phyloP scores from a whole-genome alignment of 2,888 invertebrate species.

The Toxonevra muliebris region DNA sequence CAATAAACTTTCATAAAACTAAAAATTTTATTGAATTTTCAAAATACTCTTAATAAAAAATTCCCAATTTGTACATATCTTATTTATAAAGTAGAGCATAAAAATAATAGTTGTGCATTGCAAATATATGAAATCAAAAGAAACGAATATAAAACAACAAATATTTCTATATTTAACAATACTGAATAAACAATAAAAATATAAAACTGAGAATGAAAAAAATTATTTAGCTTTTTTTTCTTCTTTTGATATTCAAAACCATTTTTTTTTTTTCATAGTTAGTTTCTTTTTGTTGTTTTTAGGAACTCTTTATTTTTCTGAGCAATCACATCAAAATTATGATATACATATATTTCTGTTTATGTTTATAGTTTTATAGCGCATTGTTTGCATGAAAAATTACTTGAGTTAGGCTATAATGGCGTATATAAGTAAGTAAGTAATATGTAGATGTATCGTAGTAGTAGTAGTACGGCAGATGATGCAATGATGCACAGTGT shows the following conservation, averaged over 20 bases:
- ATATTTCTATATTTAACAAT: neutral
- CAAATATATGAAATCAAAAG: neutral
- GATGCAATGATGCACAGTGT: conserved; percentile 6
- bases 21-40: conserved; percentile 14
- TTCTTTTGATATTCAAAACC: conserved; percentile 3
- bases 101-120: conserved; percentile 9
- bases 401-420: too few relatives aligned
- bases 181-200: neutral
- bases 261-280: neutral
- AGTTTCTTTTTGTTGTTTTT: conserved; percentile 24
- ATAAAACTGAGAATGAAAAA: neutral
- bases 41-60: conserved; percentile 22
- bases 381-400: conserved; percentile 7
- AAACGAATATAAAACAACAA: neutral
- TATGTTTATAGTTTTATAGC: conserved; percentile 6
- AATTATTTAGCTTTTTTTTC: conserved; percentile 19
- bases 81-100: conserved; percentile 17
- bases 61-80: conserved; percentile 25
- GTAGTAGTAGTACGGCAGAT: conserved; percentile 5
- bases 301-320: conserved; percentile 35
- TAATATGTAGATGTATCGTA: too few relatives aligned
- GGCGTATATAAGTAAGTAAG: too few relatives aligned
- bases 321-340: conserved; percentile 26
- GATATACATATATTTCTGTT: neutral
- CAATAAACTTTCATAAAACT: conserved; percentile 18